Evolutionary conservation across 2,888 invertebrate species (phyloP).

Genomic region (Dasysyrphus albostriatus): DNA sequence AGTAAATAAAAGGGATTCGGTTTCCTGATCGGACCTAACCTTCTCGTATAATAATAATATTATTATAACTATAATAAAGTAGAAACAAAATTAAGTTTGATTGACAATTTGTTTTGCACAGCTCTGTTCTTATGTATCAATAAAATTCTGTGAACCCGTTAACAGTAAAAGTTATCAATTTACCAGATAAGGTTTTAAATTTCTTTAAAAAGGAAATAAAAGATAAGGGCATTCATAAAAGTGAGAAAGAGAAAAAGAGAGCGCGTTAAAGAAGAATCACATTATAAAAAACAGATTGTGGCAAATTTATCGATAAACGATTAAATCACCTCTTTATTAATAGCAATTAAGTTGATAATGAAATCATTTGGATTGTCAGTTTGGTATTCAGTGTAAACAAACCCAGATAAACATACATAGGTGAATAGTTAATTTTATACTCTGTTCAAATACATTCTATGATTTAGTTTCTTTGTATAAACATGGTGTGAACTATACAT

Average conservation of each 20-base stretch:
- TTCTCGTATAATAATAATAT: too few relatives aligned
- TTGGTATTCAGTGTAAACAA: constrained; percentile 37
- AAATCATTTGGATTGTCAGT: constrained; percentile 20
- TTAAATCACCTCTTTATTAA: constrained; percentile 60
- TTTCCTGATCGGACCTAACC: too few relatives aligned
- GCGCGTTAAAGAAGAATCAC: not conserved
- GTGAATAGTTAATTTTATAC: not conserved
- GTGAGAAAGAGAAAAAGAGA: not conserved
- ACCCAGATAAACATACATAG: not conserved
- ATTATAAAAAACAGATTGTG: constrained; percentile 25
- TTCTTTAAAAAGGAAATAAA: constrained; percentile 1
- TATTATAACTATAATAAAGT: too few relatives aligned
- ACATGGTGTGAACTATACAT: not conserved
- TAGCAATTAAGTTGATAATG: constrained; percentile 61
- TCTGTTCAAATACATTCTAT: not conserved
- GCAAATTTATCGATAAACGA: constrained; percentile 48
- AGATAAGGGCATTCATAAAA: not conserved
- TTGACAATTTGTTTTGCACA: not conserved
- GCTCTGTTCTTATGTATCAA: not conserved
- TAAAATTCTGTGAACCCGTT: constrained; percentile 14
- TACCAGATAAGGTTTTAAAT: constrained; percentile 8
- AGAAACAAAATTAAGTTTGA: too few relatives aligned
- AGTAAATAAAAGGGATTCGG: too few relatives aligned
- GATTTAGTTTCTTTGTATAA: constrained; percentile 9
- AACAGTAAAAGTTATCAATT: constrained; percentile 17